Evolutionary conservation across 2,113 vertebrate species (phyloP), one percentile per base, ranked within the genome.

Genomic region (Kryptolebias marmoratus): DNA sequence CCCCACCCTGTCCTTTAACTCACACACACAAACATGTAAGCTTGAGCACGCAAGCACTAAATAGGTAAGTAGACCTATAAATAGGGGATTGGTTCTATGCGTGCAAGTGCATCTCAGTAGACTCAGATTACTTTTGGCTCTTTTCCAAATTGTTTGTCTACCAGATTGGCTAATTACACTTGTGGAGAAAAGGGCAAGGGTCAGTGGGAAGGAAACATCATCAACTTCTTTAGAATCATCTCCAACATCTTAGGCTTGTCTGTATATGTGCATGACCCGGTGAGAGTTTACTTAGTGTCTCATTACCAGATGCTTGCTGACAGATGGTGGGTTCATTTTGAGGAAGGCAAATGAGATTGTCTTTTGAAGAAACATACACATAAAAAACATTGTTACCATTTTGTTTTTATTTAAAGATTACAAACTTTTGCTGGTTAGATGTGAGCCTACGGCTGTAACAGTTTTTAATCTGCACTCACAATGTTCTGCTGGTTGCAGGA

Each of bases 131-230:
- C 4, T 75, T 84, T 75, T 85, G 73, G 71, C 75, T 71, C 14
- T 64, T 77, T 71, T 78, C 13, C 16, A 59, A 66, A 42, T 42
- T 71, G 59, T 15, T 31, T 83, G 62, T 71, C 56, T 73, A 70
- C 64, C 73, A 89, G 75, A 84, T 74, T 83, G 79, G 56, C 65
- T 75, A 87, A 71, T 85, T 83, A 86, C 60, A 64, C 72, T 80
- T 78, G 52, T 39, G 52, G 52, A 84, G 60, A 60, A 59, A 81
- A 87, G 75, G 64, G 75, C 71, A 81, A 55, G 50, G 81, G 76
- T 89, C 85, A 88, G 32, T 32, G 57, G 53, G 63, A 63, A 77
- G 62, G 71, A 84, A 83, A 78, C 80, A 78, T 75, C 71, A 79
- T 82, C 72, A 78, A 55, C 62, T 77, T 58, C 12, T 64, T 87